Conservation (phyloP, 2,888 invertebrate genomes). For the Acleris holmiana region DNA sequence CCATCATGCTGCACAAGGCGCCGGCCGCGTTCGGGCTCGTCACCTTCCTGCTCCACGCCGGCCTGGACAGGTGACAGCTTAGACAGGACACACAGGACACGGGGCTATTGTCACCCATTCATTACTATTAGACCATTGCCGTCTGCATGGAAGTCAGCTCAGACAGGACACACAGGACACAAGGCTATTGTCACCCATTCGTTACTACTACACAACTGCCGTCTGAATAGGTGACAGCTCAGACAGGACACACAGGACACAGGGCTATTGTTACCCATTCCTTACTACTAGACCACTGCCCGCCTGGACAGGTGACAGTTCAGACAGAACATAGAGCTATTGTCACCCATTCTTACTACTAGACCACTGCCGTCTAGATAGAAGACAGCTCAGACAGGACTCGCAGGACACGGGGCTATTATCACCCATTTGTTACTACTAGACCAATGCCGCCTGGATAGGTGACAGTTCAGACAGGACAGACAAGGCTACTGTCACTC, state of each 20-base stretch:
- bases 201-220: too few relatives aligned
- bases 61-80: constrained; percentile 88
- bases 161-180: not conserved
- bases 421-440: not conserved
- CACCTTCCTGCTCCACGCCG: constrained; percentile 98
- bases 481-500: constrained; percentile 2
- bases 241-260: too few relatives aligned
- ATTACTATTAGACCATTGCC: constrained; percentile 78
- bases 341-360: not conserved
- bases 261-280: constrained; percentile 63
- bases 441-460: constrained; percentile 43
- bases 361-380: too few relatives aligned
- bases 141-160: too few relatives aligned
- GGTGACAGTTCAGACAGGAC: constrained; percentile 63
- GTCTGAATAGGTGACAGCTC: constrained; percentile 64
- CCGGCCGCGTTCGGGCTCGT: constrained; percentile 99
- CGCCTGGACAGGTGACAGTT: constrained; percentile 90
- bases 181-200: not conserved
- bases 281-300: constrained; percentile 97
- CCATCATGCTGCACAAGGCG: constrained; percentile 99
- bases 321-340: not conserved
- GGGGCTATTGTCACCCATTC: not conserved
- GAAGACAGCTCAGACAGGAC: not conserved
- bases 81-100: not conserved
- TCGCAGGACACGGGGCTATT: constrained; percentile 1